These are phyloP conservation scores for Spea multiplicata DNA, from an alignment of 2,113 vertebrate genomes.

Conservation along the genomic window DNA sequence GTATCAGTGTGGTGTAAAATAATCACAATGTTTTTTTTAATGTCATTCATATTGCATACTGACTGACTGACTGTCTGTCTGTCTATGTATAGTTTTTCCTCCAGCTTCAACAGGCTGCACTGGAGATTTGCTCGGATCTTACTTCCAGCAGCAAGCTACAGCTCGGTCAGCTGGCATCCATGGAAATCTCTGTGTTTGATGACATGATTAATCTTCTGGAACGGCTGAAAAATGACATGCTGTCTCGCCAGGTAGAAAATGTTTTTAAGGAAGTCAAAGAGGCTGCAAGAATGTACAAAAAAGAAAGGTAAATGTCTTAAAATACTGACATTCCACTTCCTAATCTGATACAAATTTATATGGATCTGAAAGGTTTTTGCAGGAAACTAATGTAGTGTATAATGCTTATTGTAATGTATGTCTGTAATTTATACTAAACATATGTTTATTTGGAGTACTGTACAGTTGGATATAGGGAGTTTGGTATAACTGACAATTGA, in stretches of 20 bases:
- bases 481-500: too few relatives aligned
- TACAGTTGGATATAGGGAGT: too few relatives aligned
- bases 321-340: neutral
- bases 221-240: conserved; percentile 88
- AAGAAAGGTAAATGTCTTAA: conserved; percentile 74
- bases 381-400: too few relatives aligned
- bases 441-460: too few relatives aligned
- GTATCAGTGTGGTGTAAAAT: too few relatives aligned
- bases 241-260: conserved; percentile 81
- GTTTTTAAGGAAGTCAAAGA: conserved; percentile 89
- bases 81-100: conserved; percentile 81
- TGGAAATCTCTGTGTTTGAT: conserved; percentile 94
- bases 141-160: conserved; percentile 71
- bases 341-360: too few relatives aligned
- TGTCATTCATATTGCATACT: too few relatives aligned
- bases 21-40: too few relatives aligned
- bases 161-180: conserved; percentile 86
- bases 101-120: conserved; percentile 86
- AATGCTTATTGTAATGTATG: too few relatives aligned
- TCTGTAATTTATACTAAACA: neutral
- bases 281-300: conserved; percentile 79
- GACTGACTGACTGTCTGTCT: too few relatives aligned
- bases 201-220: conserved; percentile 86
- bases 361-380: too few relatives aligned
- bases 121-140: conserved; percentile 74